Base-by-base conservation (phyloP, 2,113 vertebrate species). In the Promerops cafer region DNA sequence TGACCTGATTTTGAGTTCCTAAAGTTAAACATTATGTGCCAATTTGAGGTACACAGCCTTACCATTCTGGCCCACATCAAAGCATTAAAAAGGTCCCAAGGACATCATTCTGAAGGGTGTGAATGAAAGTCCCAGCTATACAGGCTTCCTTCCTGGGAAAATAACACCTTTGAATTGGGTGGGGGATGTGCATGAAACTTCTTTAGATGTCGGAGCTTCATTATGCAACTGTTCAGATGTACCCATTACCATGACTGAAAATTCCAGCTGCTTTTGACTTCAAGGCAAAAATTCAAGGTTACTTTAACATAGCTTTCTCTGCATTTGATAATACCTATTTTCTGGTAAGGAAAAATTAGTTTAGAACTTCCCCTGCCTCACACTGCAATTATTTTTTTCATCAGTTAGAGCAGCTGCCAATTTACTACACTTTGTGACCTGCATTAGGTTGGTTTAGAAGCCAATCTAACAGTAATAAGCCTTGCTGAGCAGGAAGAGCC, bases 381-480 rank as follows among this genome's bases (percentile, higher is more conserved):
- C 10, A 72, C 10, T 49, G 70, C 70, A 97, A 96, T 97, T 96
- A 97, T 92, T 69, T 94, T 97, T 95, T 96, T 94, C 81, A 97
- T 96, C 81, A 94, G 79, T 87, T 93, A 86, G 90, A 96, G 77
- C 82, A 80, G 42, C 44, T 93, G 70, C 76, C 80, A 96, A 97
- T 97, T 96, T 93, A 91, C 50, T 70, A 64, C 26, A 89, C 63
- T 96, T 96, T 89, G 49, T 97, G 87, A 96, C 78, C 60, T 89
- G 53, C 22, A 90, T 95, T 94, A 95, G 70, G 59, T 91, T 77
- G 64, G 44, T 93, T 96, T 97, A 93, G 49, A 85, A 97, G 49
- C 83, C 85, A 98, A 54, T 94, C 85, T 95, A 85, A 84, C 35
- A 87, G 59, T 53, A 96, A 90, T 64, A 96, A 86, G 49, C 72